A percentile compares a stretch with the other conserved stretches of the same genome.
These are phyloP conservation scores for Diplazon laetatorius DNA, from an alignment of 2,888 invertebrate genomes.

Conservation along the genomic window DNA sequence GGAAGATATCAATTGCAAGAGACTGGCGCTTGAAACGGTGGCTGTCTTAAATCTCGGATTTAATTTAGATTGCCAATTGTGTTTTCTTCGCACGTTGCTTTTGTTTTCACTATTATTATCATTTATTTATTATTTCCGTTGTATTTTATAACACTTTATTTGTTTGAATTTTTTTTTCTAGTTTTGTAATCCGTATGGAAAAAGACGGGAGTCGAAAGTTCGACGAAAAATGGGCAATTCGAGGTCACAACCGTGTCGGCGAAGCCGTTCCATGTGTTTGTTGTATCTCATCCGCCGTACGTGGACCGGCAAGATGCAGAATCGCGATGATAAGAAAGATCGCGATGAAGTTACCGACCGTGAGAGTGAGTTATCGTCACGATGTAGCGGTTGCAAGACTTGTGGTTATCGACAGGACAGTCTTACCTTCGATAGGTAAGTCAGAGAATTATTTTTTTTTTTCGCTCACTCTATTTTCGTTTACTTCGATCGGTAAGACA, in stretches of 20 bases:
- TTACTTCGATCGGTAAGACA: background rate
- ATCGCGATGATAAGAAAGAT: constrained; percentile 62
- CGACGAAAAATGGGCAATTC: constrained; percentile 76
- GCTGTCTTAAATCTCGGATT: constrained; percentile 21
- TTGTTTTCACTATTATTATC: too few relatives aligned
- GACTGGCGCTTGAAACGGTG: background rate
- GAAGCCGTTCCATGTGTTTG: constrained; percentile 83
- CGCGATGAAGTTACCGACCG: constrained; percentile 73
- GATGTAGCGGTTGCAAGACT: constrained; percentile 77
- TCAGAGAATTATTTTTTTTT: background rate
- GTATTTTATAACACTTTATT: too few relatives aligned
- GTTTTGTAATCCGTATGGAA: background rate
- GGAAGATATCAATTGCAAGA: constrained; percentile 47
- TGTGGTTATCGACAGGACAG: constrained; percentile 79
- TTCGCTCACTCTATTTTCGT: background rate
- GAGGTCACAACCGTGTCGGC: constrained; percentile 74
- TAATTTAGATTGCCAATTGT: background rate
- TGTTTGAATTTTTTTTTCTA: too few relatives aligned
- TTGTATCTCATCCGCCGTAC: constrained; percentile 88
- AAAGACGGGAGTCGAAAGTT: constrained; percentile 19
- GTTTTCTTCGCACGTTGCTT: background rate
- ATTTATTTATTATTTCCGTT: too few relatives aligned
- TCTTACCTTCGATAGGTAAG: constrained; percentile 79
- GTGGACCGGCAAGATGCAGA: constrained; percentile 85
- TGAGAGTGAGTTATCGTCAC: constrained; percentile 77